Percentiles rank a stretch among this genome's conserved stretches.
phyloP scores from a whole-genome alignment of 1,140 invertebrate genomes.

The Musca domestica region DNA sequence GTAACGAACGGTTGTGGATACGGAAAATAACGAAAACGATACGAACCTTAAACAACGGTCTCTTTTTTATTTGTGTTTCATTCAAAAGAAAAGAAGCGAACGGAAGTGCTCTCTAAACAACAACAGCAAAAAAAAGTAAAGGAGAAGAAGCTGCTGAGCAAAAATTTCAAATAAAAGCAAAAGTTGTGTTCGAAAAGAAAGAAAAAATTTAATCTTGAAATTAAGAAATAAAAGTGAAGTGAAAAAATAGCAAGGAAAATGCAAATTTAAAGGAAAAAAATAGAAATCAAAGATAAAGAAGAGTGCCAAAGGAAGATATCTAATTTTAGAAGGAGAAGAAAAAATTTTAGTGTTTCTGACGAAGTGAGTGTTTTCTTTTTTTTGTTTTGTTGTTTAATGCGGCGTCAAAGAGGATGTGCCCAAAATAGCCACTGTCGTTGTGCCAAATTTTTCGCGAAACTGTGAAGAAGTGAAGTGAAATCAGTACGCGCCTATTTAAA shows the following conservation, averaged over 20 bases:
- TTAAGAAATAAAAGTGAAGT: not conserved
- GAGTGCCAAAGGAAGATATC: too few species aligned
- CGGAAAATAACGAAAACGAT: slow-evolving; percentile 1
- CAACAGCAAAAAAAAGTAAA: not conserved
- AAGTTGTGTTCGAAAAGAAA: not conserved
- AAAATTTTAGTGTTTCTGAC: not conserved
- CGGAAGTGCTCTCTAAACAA: slow-evolving; percentile 13
- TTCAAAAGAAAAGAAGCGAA: not conserved
- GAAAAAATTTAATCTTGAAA: slow-evolving; percentile 11
- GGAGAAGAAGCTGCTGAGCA: not conserved
- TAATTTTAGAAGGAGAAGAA: not conserved
- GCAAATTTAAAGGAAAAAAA: too few species aligned
- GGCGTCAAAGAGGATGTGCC: slow-evolving; percentile 4
- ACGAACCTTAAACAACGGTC: slow-evolving; percentile 1
- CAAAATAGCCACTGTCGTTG: not conserved
- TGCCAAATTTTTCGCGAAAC: too few species aligned
- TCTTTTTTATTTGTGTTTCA: too few species aligned
- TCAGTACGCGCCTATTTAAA: too few species aligned
- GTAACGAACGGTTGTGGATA: slow-evolving; percentile 19
- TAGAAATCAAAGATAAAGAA: not conserved
- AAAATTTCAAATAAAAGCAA: not conserved
- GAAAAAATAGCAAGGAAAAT: not conserved
- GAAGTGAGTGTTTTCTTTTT: not conserved
- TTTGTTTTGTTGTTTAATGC: not conserved
- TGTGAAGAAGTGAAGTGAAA: too few species aligned